A percentile compares a stretch with the other conserved stretches of the same genome.
Conservation (phyloP, 1,140 invertebrate genomes). For the Drosophila kepulauana region DNA sequence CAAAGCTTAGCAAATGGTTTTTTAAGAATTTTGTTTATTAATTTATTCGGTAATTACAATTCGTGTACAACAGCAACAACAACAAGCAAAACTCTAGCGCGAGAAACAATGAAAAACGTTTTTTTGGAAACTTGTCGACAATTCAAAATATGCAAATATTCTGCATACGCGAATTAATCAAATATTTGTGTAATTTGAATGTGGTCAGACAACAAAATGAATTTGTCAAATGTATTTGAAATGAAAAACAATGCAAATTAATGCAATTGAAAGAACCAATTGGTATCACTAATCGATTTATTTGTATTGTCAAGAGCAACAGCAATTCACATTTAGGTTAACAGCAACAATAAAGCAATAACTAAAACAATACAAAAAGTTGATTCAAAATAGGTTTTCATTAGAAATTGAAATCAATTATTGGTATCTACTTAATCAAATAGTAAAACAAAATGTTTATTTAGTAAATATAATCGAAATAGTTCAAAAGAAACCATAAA, state of each 20-base stretch:
- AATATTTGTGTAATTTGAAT: constrained; percentile 34
- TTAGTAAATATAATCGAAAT: constrained; percentile 15
- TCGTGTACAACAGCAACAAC: constrained; percentile 56
- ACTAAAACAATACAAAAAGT: constrained; percentile 36
- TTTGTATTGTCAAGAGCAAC: constrained; percentile 23
- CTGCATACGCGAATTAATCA: constrained; percentile 3
- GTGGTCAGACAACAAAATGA: constrained; percentile 23
- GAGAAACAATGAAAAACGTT: constrained; percentile 28
- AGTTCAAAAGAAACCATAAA: constrained; percentile 3
- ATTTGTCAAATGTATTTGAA: constrained; percentile 13
- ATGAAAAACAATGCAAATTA: constrained; percentile 7
- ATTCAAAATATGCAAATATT: constrained; percentile 38
- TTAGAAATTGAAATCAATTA: constrained; percentile 24
- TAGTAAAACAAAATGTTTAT: constrained; percentile 19
- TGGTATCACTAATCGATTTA: constrained; percentile 22
- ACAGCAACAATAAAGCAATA: constrained; percentile 47
- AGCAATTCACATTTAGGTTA: constrained; percentile 32
- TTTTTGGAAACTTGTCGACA: constrained; percentile 28
- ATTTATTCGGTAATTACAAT: constrained; percentile 68
- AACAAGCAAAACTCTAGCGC: constrained; percentile 62
- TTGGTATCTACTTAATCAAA: constrained; percentile 16
- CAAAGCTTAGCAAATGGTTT: constrained; percentile 57
- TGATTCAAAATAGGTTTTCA: constrained; percentile 41
- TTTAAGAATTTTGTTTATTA: constrained; percentile 58
- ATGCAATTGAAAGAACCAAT: constrained; percentile 9